A percentile compares a stretch with the other conserved stretches of the same genome.
Conservation (phyloP, 2,113 vertebrate species). For the Budorcas taxicolor region DNA sequence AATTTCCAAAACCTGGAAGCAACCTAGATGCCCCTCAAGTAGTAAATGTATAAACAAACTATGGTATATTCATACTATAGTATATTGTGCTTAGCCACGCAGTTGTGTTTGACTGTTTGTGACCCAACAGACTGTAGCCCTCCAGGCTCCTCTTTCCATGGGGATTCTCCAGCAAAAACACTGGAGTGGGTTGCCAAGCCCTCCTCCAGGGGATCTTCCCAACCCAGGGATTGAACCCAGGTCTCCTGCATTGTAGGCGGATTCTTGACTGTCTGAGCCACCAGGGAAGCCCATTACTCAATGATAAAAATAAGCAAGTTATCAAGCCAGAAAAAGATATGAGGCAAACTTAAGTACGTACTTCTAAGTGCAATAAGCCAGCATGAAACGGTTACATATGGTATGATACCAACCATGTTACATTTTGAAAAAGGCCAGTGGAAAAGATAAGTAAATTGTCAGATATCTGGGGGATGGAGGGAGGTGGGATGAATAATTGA, state of each 20-base stretch:
- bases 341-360: neutral
- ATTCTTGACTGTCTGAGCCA: neutral
- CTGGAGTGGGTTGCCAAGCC: neutral
- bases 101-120: neutral
- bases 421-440: neutral
- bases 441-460: neutral
- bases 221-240: neutral
- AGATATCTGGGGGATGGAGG: neutral
- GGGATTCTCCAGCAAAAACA: neutral
- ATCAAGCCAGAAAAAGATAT: neutral
- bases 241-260: neutral
- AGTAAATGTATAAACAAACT: neutral
- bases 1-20: neutral
- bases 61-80: neutral
- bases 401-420: neutral
- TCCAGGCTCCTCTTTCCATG: neutral
- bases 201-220: neutral
- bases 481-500: neutral
- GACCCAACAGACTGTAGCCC: neutral
- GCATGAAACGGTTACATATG: neutral
- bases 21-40: neutral
- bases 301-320: neutral
- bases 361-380: neutral
- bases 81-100: neutral
- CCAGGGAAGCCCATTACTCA: neutral